Evolutionary conservation across 2,113 vertebrate species (phyloP), one percentile per base, ranked within the genome.

Genomic region (Eudyptes chrysolophus): DNA sequence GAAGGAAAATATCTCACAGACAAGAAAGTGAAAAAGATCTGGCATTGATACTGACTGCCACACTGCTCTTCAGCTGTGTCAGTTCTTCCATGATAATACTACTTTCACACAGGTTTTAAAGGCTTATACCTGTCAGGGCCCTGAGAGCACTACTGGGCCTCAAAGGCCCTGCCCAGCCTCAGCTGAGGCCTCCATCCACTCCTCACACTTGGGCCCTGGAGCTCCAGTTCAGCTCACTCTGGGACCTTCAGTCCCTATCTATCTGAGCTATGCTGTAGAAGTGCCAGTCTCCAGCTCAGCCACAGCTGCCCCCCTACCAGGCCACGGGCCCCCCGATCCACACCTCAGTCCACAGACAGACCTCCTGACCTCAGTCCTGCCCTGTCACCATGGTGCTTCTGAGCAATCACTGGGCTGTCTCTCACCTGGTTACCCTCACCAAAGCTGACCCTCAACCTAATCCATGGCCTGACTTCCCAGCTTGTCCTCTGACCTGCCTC

Each of bases 301-400:
- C 87, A 60, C 75, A 77, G 69, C 52, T 22, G 34, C 11, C n/a
- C 9, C 40, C 19, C 34, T 24, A 26, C 22, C 48, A 11, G 32
- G 26, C 60, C 61, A 62, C 0, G 1, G 24, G 8, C 10, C 5
- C 18, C n/a, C 19, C 1, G 0, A 2, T 27, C 25, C 79, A 79
- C n/a, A n/a, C 24, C 34, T 9, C 26, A 38, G 61, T 61, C 18
- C 48, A 69, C 21, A 27, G 38, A 10, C 18, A 38, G 55, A 32
- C 8, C 13, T 40, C 27, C 69, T 15, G 42, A 74, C 64, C 30
- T 61, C 30, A 3, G 6, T 9, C 24, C 10, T 4, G 44, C 16
- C 44, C 34, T 4, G 3, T 12, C 34, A 44, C 61, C 18, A 3
- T 1, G 0, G 64, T 25, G 6, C 57, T 84, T 60, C 27, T 10